phyloP scores from a whole-genome alignment of 2,888 invertebrate genomes.

The Oasisia sp. region DNA sequence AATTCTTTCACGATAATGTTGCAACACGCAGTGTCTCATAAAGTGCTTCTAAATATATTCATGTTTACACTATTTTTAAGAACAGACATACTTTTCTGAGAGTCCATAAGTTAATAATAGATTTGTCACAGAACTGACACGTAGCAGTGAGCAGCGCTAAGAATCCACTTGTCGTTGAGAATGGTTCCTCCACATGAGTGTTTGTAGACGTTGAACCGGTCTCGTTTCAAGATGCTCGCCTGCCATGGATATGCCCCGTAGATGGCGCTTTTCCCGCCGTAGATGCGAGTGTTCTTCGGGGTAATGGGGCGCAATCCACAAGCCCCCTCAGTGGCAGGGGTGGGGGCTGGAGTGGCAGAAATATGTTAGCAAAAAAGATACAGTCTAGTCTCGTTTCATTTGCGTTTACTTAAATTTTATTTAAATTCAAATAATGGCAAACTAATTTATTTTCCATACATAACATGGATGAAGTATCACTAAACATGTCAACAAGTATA shows the following conservation, averaged over 20 bases:
- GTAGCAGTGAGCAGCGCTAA: slow-evolving; percentile 63
- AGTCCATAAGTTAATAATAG: neutral
- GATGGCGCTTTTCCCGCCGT: slow-evolving; percentile 51
- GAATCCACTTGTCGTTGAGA: slow-evolving; percentile 54
- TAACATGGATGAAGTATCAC: too few relatives aligned
- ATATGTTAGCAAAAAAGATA: neutral
- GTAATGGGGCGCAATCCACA: slow-evolving; percentile 42
- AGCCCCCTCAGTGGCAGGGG: neutral
- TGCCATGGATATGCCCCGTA: slow-evolving; percentile 62
- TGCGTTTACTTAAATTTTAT: too few relatives aligned
- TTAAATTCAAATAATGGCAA: too few relatives aligned
- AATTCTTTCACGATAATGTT: too few relatives aligned
- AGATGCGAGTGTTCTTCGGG: slow-evolving; percentile 41
- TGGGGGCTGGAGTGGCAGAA: neutral
- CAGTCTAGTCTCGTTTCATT: neutral
- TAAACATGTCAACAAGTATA: too few relatives aligned
- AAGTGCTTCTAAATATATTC: neutral
- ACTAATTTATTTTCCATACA: too few relatives aligned
- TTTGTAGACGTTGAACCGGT: neutral
- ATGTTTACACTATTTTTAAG: neutral
- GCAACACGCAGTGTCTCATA: too few relatives aligned
- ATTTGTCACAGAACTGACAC: slow-evolving; percentile 42
- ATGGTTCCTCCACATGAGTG: slow-evolving; percentile 61
- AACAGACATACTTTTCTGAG: neutral
- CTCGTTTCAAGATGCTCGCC: slow-evolving; percentile 47